phyloP scores from a whole-genome alignment of 2,113 vertebrate species.

The Ammospiza caudacuta region DNA sequence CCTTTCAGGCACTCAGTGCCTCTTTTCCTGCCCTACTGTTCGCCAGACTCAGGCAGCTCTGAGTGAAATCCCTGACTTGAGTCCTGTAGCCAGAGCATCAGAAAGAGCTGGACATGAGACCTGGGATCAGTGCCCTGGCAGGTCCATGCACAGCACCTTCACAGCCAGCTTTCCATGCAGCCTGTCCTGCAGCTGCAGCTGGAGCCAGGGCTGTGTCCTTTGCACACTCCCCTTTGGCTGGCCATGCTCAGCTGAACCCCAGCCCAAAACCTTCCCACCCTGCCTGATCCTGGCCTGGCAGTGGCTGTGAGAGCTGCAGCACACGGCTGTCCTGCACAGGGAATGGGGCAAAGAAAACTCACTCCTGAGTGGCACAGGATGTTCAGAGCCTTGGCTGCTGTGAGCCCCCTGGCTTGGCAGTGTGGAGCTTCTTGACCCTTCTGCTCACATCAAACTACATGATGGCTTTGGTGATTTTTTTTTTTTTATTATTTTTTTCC shows the following conservation, averaged over 20 bases:
- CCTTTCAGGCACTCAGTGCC: not conserved
- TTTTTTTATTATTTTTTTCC: constrained; percentile 28
- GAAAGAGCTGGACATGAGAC: not conserved
- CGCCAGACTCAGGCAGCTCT: not conserved
- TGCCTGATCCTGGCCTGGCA: not conserved
- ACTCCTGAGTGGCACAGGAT: not conserved
- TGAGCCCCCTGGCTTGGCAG: not conserved
- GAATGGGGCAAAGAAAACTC: not conserved
- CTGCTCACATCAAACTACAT: not conserved
- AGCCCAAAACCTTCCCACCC: not conserved
- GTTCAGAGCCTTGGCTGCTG: not conserved
- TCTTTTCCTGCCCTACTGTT: not conserved
- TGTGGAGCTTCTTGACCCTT: not conserved
- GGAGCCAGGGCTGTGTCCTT: not conserved
- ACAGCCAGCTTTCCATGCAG: not conserved
- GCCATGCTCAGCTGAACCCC: not conserved
- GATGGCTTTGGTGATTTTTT: not conserved
- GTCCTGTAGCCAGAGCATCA: not conserved
- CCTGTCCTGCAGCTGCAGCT: not conserved
- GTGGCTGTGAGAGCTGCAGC: not conserved
- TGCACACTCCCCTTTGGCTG: not conserved
- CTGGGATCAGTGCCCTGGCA: not conserved
- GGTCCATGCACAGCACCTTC: not conserved
- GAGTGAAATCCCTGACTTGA: not conserved
- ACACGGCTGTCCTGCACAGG: not conserved